phyloP scores from a whole-genome alignment of 2,113 vertebrate species.

The Acanthisitta chloris region DNA sequence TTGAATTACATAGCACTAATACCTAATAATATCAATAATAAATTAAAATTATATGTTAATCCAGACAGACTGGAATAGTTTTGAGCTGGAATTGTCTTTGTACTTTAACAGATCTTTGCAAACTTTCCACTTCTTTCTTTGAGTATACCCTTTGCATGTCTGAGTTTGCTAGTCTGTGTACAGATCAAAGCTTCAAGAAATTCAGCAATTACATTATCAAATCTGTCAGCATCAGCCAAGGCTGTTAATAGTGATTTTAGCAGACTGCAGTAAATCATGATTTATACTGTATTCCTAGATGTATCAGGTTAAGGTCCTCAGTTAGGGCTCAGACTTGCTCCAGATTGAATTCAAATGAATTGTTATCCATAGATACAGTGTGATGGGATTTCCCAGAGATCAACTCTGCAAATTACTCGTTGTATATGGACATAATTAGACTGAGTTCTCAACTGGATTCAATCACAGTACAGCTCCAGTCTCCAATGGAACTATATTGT shows the following conservation, averaged over 20 bases:
- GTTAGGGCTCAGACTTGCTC: neutral
- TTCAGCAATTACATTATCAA: neutral
- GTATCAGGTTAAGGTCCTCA: neutral
- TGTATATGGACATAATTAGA: neutral
- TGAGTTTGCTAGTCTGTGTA: neutral
- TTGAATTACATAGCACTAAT: neutral
- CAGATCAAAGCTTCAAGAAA: neutral
- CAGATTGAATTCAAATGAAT: neutral
- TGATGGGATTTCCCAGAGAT: neutral
- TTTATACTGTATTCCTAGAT: neutral
- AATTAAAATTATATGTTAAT: neutral
- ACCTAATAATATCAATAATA: neutral
- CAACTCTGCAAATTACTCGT: neutral
- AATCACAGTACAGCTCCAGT: neutral
- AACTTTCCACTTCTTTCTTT: neutral
- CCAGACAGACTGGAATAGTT: neutral
- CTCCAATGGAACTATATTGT: neutral
- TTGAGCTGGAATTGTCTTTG: neutral
- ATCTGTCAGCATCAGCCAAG: neutral
- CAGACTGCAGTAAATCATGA: neutral
- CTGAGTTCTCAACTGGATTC: constrained; percentile 1
- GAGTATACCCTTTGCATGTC: neutral
- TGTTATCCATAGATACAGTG: neutral
- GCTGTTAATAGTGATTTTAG: neutral
- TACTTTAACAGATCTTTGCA: neutral